These are phyloP conservation scores for Clarias fuscus DNA, from an alignment of 2,797 vertebrate species.

Conservation along the genomic window DNA sequence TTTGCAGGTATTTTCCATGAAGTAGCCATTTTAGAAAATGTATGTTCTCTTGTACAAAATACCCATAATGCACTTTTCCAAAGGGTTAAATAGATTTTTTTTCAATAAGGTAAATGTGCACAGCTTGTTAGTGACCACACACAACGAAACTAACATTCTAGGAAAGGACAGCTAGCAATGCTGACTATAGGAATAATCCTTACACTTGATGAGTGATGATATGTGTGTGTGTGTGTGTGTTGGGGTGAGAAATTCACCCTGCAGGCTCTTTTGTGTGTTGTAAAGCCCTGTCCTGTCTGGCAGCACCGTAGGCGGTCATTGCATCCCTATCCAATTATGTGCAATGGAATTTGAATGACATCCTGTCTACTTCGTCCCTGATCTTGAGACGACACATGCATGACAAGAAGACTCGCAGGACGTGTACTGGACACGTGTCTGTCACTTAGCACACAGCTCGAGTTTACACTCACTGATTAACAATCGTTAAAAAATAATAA, in stretches of 20 bases:
- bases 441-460: not conserved
- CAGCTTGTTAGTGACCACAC: conserved; percentile 10
- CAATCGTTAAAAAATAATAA: not conserved
- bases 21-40: not conserved
- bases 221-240: conserved; percentile 8
- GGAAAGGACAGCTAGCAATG: not conserved
- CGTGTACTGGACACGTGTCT: conserved; percentile 32
- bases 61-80: not conserved
- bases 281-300: conserved; percentile 52
- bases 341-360: conserved; percentile 66
- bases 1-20: not conserved
- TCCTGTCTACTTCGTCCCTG: conserved; percentile 51
- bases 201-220: not conserved
- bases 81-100: not conserved
- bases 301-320: conserved; percentile 56
- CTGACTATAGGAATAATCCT: not conserved
- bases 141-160: not conserved
- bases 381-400: conserved; percentile 39
- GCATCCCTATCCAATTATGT: conserved; percentile 65
- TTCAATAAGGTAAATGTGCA: not conserved
- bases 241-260: not conserved
- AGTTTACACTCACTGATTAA: conserved; percentile 3
- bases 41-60: not conserved
- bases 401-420: conserved; percentile 13
- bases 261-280: conserved; percentile 38